These are phyloP conservation scores for Platerodrilus igneus DNA, from an alignment of 2,888 invertebrate species.

Conservation along the genomic window DNA sequence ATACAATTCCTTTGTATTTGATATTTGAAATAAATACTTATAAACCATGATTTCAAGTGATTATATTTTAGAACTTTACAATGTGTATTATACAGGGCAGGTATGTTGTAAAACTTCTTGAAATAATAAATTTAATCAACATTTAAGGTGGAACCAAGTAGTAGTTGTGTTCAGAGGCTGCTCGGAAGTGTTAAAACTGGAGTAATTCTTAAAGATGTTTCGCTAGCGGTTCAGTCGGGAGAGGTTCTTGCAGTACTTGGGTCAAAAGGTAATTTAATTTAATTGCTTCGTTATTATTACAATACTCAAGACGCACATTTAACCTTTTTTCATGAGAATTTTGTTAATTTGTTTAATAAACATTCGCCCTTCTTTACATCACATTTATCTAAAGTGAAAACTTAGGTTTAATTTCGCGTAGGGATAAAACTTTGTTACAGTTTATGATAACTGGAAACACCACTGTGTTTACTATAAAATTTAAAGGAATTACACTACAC, in stretches of 20 bases:
- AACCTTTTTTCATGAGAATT: no score
- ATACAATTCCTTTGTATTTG: no score
- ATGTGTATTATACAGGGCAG: slow-evolving; percentile 85
- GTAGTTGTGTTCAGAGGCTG: slow-evolving; percentile 68
- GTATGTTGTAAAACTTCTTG: slow-evolving; percentile 50
- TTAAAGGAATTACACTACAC: no score
- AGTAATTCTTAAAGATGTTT: slow-evolving; percentile 87
- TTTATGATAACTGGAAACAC: no score
- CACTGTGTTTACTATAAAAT: no score
- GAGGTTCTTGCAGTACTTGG: slow-evolving; percentile 91
- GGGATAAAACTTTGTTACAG: no score
- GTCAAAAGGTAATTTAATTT: slow-evolving; percentile 69
- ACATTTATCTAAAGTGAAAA: no score
- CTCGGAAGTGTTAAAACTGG: slow-evolving; percentile 78
- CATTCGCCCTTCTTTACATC: no score
- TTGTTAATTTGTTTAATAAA: no score
- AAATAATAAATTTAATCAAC: slow-evolving; percentile 2
- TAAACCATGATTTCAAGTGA: slow-evolving; percentile 79
- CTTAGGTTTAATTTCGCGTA: not conserved
- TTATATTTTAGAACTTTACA: slow-evolving; percentile 80
- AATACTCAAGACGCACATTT: no score
- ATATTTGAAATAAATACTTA: no score
- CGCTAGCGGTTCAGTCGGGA: slow-evolving; percentile 84
- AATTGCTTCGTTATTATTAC: slow-evolving; percentile 1
- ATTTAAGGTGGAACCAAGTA: slow-evolving; percentile 71